A percentile compares a stretch with the other conserved stretches of the same genome.
phyloP scores from a whole-genome alignment of 2,797 vertebrate genomes.

The Tangara arthus region DNA sequence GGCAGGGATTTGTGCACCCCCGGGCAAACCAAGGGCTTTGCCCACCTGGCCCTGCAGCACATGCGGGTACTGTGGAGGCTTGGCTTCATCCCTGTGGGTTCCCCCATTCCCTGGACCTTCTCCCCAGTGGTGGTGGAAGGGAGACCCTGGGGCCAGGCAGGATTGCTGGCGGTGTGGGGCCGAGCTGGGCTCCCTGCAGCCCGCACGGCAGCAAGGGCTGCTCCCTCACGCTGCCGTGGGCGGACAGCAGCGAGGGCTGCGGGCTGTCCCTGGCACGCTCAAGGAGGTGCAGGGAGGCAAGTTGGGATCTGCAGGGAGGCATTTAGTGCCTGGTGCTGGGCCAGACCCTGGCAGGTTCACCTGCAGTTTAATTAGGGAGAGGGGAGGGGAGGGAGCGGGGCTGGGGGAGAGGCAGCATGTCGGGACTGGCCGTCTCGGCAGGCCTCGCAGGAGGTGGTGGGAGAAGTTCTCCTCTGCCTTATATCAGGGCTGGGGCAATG shows the following conservation, averaged over 20 bases:
- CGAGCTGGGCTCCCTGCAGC: background rate
- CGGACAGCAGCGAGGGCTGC: background rate
- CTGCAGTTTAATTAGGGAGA: constrained; percentile 81
- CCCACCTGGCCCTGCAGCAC: background rate
- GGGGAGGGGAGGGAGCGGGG: constrained; percentile 49
- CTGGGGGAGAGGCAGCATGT: constrained; percentile 63
- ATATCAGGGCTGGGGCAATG: background rate
- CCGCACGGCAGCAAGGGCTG: background rate
- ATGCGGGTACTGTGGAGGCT: background rate
- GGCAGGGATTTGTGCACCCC: background rate
- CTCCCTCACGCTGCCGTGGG: background rate
- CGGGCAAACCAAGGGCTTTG: constrained; percentile 1
- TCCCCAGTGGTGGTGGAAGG: background rate
- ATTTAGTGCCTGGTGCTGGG: constrained; percentile 61
- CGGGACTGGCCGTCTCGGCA: background rate
- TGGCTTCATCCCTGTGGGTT: background rate
- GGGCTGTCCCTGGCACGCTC: constrained; percentile 38
- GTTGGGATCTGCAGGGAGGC: constrained; percentile 67
- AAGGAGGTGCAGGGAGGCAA: constrained; percentile 60
- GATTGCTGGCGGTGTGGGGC: fast-evolving
- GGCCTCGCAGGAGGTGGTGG: background rate
- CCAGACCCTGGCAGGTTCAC: constrained; percentile 80
- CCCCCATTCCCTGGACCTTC: background rate
- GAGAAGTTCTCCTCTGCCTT: background rate
- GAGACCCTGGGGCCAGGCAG: background rate